Conservation (phyloP, 2,113 vertebrate species). For the Oncorhynchus nerka region DNA sequence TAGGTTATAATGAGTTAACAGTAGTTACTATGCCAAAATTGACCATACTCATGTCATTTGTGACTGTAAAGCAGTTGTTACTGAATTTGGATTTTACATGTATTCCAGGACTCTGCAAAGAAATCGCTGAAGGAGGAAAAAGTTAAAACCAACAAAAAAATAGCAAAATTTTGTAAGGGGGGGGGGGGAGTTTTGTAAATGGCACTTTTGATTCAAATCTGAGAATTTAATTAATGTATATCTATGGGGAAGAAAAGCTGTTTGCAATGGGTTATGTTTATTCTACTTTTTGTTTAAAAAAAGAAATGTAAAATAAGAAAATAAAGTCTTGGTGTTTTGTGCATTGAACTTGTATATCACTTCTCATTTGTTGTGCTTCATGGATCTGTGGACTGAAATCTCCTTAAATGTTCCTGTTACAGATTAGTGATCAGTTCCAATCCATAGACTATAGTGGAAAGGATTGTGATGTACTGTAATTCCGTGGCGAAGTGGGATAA, state of each 20-base stretch:
- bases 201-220: constrained; percentile 16
- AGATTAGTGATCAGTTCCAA: too few relatives aligned
- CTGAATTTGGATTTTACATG: not conserved
- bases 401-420: too few relatives aligned
- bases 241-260: constrained; percentile 11
- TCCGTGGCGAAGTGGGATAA: too few relatives aligned
- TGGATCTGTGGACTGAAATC: too few relatives aligned
- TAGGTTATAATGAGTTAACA: constrained; percentile 7
- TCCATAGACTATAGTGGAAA: too few relatives aligned
- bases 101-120: constrained; percentile 38
- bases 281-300: constrained; percentile 18
- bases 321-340: constrained; percentile 41
- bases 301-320: not conserved
- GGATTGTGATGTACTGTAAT: too few relatives aligned
- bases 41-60: not conserved
- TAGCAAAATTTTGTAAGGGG: constrained; percentile 14
- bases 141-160: constrained; percentile 15
- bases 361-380: constrained; percentile 5
- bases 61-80: not conserved
- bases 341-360: constrained; percentile 55
- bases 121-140: constrained; percentile 36
- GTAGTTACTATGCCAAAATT: not conserved
- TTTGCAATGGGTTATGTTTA: constrained; percentile 16
- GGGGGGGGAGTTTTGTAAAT: constrained; percentile 5
- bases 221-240: constrained; percentile 13